phyloP scores from a whole-genome alignment of 2,888 invertebrate species.

The Caradrina clavipalpis region DNA sequence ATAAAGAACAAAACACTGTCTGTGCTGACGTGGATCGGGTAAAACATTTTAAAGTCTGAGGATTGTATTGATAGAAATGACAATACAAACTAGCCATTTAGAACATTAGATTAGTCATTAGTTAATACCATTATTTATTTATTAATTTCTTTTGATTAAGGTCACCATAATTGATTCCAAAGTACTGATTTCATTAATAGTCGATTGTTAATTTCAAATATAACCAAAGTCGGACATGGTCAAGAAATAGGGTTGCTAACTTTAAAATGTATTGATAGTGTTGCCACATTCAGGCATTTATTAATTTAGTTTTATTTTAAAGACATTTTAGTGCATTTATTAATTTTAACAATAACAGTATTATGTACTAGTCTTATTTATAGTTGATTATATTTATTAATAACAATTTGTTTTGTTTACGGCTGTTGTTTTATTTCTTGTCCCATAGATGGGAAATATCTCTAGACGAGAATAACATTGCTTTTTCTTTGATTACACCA shows the following conservation, averaged over 20 bases:
- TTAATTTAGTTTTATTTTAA: constrained; percentile 49
- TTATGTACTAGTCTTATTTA: constrained; percentile 76
- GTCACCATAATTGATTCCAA: background rate
- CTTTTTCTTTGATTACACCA: background rate
- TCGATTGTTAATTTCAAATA: constrained; percentile 1
- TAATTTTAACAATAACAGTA: constrained; percentile 68
- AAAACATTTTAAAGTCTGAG: background rate
- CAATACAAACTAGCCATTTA: background rate
- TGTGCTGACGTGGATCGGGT: no score
- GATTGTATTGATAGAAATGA: background rate
- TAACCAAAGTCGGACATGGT: background rate
- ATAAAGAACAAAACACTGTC: no score
- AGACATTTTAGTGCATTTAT: constrained; percentile 68
- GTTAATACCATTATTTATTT: background rate
- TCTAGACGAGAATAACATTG: no score
- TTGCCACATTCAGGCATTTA: constrained; percentile 37
- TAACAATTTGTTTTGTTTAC: constrained; percentile 67
- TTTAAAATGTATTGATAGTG: constrained; percentile 18
- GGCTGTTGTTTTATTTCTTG: constrained; percentile 45
- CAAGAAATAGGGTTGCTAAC: constrained; percentile 31
- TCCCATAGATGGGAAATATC: background rate
- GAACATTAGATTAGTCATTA: no score
- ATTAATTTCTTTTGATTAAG: constrained; percentile 7
- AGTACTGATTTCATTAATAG: background rate
- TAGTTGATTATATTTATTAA: constrained; percentile 68